phyloP scores from a whole-genome alignment of 1,140 invertebrate genomes.

The Drosophila funebris region DNA sequence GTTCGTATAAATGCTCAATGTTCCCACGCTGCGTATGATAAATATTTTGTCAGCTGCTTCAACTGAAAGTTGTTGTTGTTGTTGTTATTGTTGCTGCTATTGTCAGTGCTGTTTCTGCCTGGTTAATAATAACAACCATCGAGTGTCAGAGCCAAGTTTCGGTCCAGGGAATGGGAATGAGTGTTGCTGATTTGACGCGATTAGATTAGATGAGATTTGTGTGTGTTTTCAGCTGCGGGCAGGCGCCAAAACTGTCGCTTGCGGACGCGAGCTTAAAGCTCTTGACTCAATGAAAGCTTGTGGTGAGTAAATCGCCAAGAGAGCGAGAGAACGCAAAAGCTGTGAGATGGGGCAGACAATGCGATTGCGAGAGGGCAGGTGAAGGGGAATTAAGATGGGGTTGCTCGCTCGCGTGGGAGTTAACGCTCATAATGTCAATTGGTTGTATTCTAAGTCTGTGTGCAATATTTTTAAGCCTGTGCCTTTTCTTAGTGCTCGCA shows the following conservation, averaged over 20 bases:
- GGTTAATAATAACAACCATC: constrained; percentile 30
- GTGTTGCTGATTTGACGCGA: constrained; percentile 62
- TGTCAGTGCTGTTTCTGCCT: not conserved
- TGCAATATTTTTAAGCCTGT: constrained; percentile 65
- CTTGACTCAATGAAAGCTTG: constrained; percentile 49
- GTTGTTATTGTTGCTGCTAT: not conserved
- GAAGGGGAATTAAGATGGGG: not conserved
- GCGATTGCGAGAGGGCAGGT: not conserved
- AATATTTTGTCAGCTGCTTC: not conserved
- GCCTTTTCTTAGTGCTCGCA: constrained; percentile 62
- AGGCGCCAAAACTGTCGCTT: constrained; percentile 62
- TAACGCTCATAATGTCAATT: constrained; percentile 76
- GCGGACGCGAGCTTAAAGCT: constrained; percentile 58
- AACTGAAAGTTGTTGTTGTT: not conserved
- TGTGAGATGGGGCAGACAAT: not conserved
- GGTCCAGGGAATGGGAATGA: not conserved
- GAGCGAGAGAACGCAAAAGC: constrained; percentile 18
- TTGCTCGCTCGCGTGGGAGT: constrained; percentile 45
- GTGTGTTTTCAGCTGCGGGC: constrained; percentile 37
- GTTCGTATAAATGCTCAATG: not conserved
- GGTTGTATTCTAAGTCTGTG: constrained; percentile 58
- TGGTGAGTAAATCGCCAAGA: constrained; percentile 50
- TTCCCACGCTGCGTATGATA: not conserved
- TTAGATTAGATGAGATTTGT: constrained; percentile 72
- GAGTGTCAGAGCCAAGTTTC: not conserved